A percentile compares a stretch with the other conserved stretches of the same genome.
phyloP scores from a whole-genome alignment of 2,113 vertebrate species.

The Engystomops pustulosus region DNA sequence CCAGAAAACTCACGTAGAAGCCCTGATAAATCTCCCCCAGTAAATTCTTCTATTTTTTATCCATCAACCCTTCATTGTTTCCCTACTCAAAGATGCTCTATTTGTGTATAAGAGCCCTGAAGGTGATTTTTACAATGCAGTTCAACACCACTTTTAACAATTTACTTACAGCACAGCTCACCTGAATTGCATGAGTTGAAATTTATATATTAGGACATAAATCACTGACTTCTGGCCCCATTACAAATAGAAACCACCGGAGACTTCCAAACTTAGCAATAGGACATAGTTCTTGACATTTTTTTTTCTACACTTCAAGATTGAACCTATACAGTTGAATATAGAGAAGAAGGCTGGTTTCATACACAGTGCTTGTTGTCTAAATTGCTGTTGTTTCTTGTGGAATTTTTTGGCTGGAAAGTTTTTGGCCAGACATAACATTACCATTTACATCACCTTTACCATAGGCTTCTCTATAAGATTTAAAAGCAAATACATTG shows the following conservation, averaged over 20 bases:
- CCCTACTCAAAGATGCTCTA: background rate
- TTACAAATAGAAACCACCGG: conserved; percentile 37
- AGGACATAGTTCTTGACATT: background rate
- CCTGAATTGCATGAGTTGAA: conserved; percentile 33
- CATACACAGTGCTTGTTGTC: too few relatives aligned
- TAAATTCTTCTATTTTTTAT: too few relatives aligned
- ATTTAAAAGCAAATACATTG: too few relatives aligned
- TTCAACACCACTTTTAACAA: conserved; percentile 30
- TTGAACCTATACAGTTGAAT: background rate
- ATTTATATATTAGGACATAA: conserved; percentile 54
- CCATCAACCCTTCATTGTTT: background rate
- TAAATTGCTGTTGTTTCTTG: too few relatives aligned
- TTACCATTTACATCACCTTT: too few relatives aligned
- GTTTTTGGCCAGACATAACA: too few relatives aligned
- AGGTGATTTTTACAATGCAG: conserved; percentile 35
- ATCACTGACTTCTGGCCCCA: conserved; percentile 55
- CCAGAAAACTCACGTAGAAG: too few relatives aligned
- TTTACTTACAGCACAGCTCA: conserved; percentile 34
- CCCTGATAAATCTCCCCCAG: too few relatives aligned
- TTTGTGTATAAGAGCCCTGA: background rate
- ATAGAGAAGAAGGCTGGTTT: background rate
- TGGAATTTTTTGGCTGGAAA: too few relatives aligned
- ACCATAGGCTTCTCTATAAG: too few relatives aligned
- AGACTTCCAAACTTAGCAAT: conserved; percentile 36
- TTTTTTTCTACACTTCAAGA: background rate